Percentiles rank a stretch among this genome's conserved stretches.
Evolutionary conservation across 2,113 vertebrate genomes (phyloP).

Genomic region (Sitta europaea): DNA sequence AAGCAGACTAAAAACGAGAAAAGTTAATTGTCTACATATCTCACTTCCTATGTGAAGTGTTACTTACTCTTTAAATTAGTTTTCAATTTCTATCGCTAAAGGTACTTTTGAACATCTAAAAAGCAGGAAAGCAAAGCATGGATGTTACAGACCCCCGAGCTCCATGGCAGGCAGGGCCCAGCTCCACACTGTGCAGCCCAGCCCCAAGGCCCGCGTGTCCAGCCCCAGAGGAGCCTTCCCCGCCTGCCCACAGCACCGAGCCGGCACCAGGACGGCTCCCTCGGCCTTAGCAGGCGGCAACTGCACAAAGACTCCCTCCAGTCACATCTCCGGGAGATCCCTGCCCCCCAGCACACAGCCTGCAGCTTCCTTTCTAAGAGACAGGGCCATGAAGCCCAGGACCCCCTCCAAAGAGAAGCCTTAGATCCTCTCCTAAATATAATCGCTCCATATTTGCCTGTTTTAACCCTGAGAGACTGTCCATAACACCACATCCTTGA

Average conservation of each 20-base stretch:
- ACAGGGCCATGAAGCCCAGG: background rate
- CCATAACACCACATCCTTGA: background rate
- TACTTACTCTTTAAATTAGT: background rate
- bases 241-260: background rate
- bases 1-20: background rate
- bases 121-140: rapidly evolving
- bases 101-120: background rate
- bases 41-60: background rate
- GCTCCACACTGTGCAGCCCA: background rate
- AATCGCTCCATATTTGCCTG: background rate
- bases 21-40: background rate
- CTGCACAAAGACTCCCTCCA: background rate
- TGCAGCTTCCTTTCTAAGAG: background rate
- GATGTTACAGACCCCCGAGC: background rate
- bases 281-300: background rate
- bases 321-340: background rate
- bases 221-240: background rate
- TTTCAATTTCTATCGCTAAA: background rate
- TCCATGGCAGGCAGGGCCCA: background rate
- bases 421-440: background rate
- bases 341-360: rapidly evolving
- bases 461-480: background rate
- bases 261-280: rapidly evolving
- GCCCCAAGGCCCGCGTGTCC: background rate
- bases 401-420: background rate